Evolutionary conservation across 1,140 invertebrate genomes (phyloP), one percentile per base, ranked within the genome.

Genomic region (Lucilia cuprina): DNA sequence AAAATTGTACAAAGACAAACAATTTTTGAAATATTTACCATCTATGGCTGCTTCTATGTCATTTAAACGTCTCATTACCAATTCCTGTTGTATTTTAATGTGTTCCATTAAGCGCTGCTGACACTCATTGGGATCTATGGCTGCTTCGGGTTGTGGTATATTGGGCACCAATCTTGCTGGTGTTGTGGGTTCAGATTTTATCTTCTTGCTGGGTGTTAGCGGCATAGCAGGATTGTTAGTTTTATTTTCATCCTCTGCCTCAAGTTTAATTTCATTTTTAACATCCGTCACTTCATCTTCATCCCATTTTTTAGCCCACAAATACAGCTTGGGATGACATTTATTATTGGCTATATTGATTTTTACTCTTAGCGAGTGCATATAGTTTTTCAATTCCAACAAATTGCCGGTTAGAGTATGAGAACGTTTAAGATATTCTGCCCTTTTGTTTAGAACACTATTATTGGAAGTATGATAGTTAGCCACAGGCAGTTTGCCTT

Each of bases 271-370:
- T 47, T 85, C 85, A 41, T 82, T 75, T 49, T 84, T 80, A 5
- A 49, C 13, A 2, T 35, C 75, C 7, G 5, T 5, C 19, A 21
- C 5, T 3, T 30, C 70, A 84, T 90, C 89, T 47, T 90, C 88
- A 83, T 95, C 94, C 96, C 96, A 97, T 86, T 95, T 95, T 88
- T 96, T 96, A 0, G 96, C 95, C 96, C 96, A 97, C 0, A 97
- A 91, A 90, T 97, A 97, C 14, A 97, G 91, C 89, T 97, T 97
- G 0, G 96, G 96, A 91, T 96, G 96, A 91, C 95, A 94, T 85
- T 95, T 95, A 83, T 94, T 94, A 41, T 94, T 93, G 17, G 95
- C 95, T 74, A 97, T 95, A 87, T 95, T 94, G 17, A 96, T 93
- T 91, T 97, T 97, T 2, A 96, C 93, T 55, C 93, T 89, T 70